A percentile compares a stretch with the other conserved stretches of the same genome.
Conservation (phyloP, 2,888 invertebrate species). For the Ypsolopha scabrella region DNA sequence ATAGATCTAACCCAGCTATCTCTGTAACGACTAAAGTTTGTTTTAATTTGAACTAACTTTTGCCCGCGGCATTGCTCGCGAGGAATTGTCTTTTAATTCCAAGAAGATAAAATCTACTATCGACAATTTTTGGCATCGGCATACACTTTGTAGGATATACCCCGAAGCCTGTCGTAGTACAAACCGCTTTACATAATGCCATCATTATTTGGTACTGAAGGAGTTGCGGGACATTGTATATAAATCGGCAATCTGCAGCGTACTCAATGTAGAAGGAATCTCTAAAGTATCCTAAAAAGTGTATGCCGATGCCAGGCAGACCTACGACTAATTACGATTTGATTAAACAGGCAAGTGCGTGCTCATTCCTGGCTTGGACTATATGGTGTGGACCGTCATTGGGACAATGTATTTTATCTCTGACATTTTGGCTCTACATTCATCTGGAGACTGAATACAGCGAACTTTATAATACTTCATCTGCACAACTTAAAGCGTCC, state of each 20-base stretch:
- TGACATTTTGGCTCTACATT: slow-evolving; percentile 81
- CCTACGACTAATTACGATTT: too few species aligned
- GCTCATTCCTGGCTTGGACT: slow-evolving; percentile 82
- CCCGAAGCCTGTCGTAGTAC: slow-evolving; percentile 85
- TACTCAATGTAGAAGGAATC: slow-evolving; percentile 73
- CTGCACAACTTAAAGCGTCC: slow-evolving; percentile 63
- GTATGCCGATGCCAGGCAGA: too few species aligned
- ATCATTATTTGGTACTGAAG: slow-evolving; percentile 82
- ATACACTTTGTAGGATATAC: slow-evolving; percentile 80
- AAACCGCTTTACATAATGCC: slow-evolving; percentile 83
- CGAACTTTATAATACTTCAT: slow-evolving; percentile 64
- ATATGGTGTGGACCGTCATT: slow-evolving; percentile 88
- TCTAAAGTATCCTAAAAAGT: slow-evolving; percentile 70
- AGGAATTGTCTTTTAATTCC: too few species aligned
- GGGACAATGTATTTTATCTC: slow-evolving; percentile 83
- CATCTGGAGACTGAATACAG: slow-evolving; percentile 80
- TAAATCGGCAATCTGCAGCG: slow-evolving; percentile 76
- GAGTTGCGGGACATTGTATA: slow-evolving; percentile 84
- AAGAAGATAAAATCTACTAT: too few species aligned
- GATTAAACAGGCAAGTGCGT: too few species aligned
- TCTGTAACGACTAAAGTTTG: too few species aligned
- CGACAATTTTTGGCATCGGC: too few species aligned
- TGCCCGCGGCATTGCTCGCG: too few species aligned
- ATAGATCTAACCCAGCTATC: too few species aligned
- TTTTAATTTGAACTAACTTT: too few species aligned